Percentiles rank a stretch among this genome's conserved stretches.
Evolutionary conservation across 92 coral and sea anemone genomes (phyloP).

Genomic region (Desmophyllum pertusum): DNA sequence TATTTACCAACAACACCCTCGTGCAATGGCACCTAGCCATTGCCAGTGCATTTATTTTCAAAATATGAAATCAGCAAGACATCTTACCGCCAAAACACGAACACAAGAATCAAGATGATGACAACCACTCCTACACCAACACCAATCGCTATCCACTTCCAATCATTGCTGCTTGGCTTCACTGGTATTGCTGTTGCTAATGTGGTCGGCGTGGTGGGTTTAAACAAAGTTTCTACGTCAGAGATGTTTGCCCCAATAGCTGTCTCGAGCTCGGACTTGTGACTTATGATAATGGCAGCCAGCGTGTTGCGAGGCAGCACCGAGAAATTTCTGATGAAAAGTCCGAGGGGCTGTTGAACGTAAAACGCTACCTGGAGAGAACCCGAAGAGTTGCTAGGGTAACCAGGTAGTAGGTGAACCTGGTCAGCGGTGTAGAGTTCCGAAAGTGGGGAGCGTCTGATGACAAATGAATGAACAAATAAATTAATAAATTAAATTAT

Average conservation of each 20-base stretch:
- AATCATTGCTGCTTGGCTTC: neutral
- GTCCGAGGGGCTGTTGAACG: slow-evolving; percentile 28
- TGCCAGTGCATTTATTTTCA: neutral
- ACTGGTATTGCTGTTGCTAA: neutral
- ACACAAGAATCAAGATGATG: neutral
- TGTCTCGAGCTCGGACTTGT: slow-evolving; percentile 3
- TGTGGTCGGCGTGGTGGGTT: slow-evolving; percentile 3
- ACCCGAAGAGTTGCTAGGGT: slow-evolving; percentile 19
- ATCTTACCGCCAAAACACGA: neutral
- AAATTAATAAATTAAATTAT: no score
- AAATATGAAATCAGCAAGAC: no score
- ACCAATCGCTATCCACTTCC: slow-evolving; percentile 30
- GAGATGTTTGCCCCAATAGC: slow-evolving; percentile 16
- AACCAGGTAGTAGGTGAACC: slow-evolving; percentile 39
- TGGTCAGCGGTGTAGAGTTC: slow-evolving; percentile 34
- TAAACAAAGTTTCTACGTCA: neutral
- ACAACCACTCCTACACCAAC: neutral
- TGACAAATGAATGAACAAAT: no score
- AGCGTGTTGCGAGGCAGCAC: slow-evolving; percentile 1
- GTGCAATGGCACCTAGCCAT: no score
- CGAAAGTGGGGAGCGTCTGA: neutral
- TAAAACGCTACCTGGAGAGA: slow-evolving; percentile 17
- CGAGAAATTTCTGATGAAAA: neutral
- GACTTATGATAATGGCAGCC: neutral
- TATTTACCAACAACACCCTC: no score